Base-by-base conservation (phyloP, 2,888 invertebrate species). In the Volucella inflata region DNA sequence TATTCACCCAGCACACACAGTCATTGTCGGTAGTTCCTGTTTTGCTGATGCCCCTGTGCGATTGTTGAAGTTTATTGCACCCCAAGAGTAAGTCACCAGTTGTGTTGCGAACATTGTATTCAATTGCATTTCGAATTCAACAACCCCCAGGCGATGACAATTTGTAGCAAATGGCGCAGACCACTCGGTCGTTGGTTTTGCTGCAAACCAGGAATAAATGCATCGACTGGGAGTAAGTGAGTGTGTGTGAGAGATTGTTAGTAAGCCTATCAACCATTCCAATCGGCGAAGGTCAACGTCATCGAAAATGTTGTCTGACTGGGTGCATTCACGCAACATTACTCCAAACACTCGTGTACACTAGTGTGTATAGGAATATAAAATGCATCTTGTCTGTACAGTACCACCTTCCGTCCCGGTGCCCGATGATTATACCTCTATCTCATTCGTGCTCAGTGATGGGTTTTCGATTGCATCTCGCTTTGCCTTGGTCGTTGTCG, bases 201-300 rank as follows among this genome's bases (percentile, higher is more conserved):
- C 51, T 53, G 38, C 57, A 67, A 30, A 53, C 42, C 14, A 48
- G 50, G 44, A 68, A 53, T n/a, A 55, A 62, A 70, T 64, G 70
- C 81, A 71, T 64, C 53, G 44, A 30, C 42, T 50, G 48, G 8
- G 0, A 59, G 17, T 10, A 3, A 10, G 50, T 44, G 42, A 16
- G 71, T 44, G 38, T 38, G 50, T 51, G 44, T 51, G 64, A 64
- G 44, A 48, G 70, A 68, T 65, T 62, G 21, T 21, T 4, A 21
- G 3, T 21, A 21, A 21, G 21, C 21, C 21, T 21, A 81, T 81
- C 71, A 82, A 78, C 87, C 77, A 82, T 82, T 81, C 74, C 82
- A 82, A 82, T 78, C 77, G 80, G 77, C 87, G 87, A 87, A 87
- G 87, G 87, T 87, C 87, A 87, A 87, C 87, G 87, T 82, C 87